Base-by-base conservation (phyloP, 2,113 vertebrate genomes). In the Ceyx cyanopectus region DNA sequence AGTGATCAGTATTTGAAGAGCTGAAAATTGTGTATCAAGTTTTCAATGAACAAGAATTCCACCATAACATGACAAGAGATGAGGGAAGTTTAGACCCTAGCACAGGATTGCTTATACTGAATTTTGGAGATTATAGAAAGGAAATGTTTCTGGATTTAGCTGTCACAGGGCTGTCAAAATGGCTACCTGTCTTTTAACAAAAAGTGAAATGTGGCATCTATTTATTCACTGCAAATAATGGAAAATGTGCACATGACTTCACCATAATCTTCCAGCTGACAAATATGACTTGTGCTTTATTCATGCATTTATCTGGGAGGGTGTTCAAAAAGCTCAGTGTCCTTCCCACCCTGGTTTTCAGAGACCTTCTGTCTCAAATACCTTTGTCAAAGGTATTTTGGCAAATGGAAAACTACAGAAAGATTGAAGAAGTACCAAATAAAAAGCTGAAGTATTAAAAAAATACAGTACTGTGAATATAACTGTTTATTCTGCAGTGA, bases 141-240 rank as follows among this genome's bases (percentile, higher is more conserved):
- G 34, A 78, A 67, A 58, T 75, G 21, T 48, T 91, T 94, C 81
- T 56, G 69, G 32, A 68, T 73, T 57, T 84, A 60, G 10, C 73
- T 92, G 66, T 91, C 90, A 78, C 11, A 29, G 43, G 40, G 27
- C 74, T 92, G 60, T 73, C 61, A 95, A 60, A 90, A 85, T 57
- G 53, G 45, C 51, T 90, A 79, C 74, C 60, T 82, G 63, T 62
- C 74, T 65, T 24, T 72, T 86, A 61, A 84, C 41, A 46, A 88
- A 93, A 58, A 91, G 12, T 86, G 76, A 95, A 84, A 84, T 41
- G 58, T 54, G 58, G 12, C 14, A 60, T 85, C 67, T 93, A 24
- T 93, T 86, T 91, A 75, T 92, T 91, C 40, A 72, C 57, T 61
- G 34, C 15, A 82, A 34, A 81, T 92, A 83, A 76, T 82, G 56